A percentile compares a stretch with the other conserved stretches of the same genome.
These are phyloP conservation scores for Leptinotarsa defecta DNA, from an alignment of 1,140 invertebrate genomes.

Conservation along the genomic window DNA sequence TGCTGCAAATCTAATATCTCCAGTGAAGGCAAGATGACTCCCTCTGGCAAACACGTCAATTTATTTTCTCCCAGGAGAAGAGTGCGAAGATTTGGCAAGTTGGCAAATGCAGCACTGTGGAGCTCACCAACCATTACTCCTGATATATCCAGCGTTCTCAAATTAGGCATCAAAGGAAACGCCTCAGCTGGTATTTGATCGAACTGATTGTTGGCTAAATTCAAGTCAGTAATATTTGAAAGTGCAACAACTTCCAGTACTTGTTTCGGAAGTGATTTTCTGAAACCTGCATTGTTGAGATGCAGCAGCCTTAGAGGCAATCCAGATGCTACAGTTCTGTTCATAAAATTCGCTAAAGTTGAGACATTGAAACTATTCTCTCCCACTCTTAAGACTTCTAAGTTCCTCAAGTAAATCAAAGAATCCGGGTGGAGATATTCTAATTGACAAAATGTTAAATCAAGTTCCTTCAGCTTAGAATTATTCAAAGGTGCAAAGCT, in stretches of 20 bases:
- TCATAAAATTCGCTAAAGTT: slow-evolving; percentile 56
- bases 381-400: slow-evolving; percentile 57
- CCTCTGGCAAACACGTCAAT: slow-evolving; percentile 57
- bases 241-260: slow-evolving; percentile 59
- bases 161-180: slow-evolving; percentile 61
- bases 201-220: slow-evolving; percentile 61
- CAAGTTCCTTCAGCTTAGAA: slow-evolving; percentile 50
- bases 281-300: slow-evolving; percentile 59
- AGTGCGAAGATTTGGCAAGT: slow-evolving; percentile 58
- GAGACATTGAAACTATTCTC: slow-evolving; percentile 57
- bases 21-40: slow-evolving; percentile 57
- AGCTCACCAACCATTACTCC: slow-evolving; percentile 53
- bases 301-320: slow-evolving; percentile 57
- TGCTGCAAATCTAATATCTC: slow-evolving; percentile 58
- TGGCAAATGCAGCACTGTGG: slow-evolving; percentile 51
- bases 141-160: slow-evolving; percentile 58
- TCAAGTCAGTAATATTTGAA: slow-evolving; percentile 58
- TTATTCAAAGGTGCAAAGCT: slow-evolving; percentile 43
- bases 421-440: slow-evolving; percentile 59
- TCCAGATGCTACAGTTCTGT: slow-evolving; percentile 47
- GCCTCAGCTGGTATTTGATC: slow-evolving; percentile 57
- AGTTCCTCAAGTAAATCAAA: slow-evolving; percentile 56
- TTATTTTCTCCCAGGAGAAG: slow-evolving; percentile 59
- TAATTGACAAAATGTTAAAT: slow-evolving; percentile 59
- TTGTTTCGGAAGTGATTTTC: slow-evolving; percentile 56